Evolutionary conservation across 1,140 invertebrate species (phyloP).

Genomic region (Gonioctena quinquepunctata): DNA sequence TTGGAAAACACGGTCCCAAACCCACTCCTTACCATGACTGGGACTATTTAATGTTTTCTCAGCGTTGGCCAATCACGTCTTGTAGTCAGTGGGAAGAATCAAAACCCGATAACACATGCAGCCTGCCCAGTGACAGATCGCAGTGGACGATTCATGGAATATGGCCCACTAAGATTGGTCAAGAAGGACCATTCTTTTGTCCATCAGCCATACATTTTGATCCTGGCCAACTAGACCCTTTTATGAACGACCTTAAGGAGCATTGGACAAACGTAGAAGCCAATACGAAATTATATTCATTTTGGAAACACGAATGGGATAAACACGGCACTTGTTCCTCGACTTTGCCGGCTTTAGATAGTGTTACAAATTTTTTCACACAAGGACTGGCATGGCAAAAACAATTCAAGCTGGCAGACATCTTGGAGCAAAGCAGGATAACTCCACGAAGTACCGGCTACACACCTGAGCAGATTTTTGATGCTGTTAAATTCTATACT

Average conservation of each 20-base stretch:
- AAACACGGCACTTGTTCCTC: conserved; percentile 85
- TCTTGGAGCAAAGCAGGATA: conserved; percentile 57
- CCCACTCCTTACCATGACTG: conserved; percentile 58
- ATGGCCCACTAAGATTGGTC: conserved; percentile 75
- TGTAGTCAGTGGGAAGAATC: conserved; percentile 72
- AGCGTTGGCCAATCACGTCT: conserved; percentile 77
- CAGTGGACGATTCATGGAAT: conserved; percentile 81
- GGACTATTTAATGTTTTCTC: conserved; percentile 79
- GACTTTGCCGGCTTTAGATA: conserved; percentile 62
- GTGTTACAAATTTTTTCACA: conserved; percentile 74
- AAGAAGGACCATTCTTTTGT: conserved; percentile 69
- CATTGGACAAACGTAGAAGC: conserved; percentile 77
- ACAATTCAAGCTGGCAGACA: conserved; percentile 61
- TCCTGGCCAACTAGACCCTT: conserved; percentile 60
- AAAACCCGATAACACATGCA: conserved; percentile 63
- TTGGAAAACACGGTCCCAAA: conserved; percentile 4
- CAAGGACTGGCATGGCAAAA: conserved; percentile 67
- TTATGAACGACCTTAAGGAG: conserved; percentile 64
- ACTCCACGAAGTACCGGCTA: conserved; percentile 64
- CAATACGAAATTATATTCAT: conserved; percentile 60
- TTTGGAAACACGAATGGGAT: conserved; percentile 84
- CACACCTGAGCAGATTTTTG: conserved; percentile 60
- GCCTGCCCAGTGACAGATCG: conserved; percentile 64
- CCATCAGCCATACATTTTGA: conserved; percentile 70
- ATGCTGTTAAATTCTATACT: conserved; percentile 60